phyloP scores from a whole-genome alignment of 2,888 invertebrate species.

The Macrostomum cliftonense region DNA sequence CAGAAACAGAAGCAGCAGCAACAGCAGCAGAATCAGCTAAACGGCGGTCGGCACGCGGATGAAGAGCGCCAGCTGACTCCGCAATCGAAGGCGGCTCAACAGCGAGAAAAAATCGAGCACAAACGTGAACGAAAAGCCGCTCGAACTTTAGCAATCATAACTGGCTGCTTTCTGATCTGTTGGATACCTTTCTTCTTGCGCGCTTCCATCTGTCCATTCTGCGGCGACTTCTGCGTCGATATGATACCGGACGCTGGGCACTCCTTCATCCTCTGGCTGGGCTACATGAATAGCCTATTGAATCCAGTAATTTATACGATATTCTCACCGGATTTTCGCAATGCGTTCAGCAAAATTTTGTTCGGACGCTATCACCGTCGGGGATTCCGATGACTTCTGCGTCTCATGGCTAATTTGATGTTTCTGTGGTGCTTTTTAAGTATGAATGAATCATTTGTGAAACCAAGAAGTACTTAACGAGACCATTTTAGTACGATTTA shows the following conservation, averaged over 20 bases:
- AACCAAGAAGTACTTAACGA: no score
- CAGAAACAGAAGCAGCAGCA: no score
- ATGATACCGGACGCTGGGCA: slow-evolving; percentile 11
- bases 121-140: slow-evolving; percentile 36
- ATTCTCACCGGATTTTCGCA: slow-evolving; percentile 73
- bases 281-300: slow-evolving; percentile 71
- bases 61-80: no score
- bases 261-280: slow-evolving; percentile 49
- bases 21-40: no score
- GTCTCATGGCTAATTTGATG: no score
- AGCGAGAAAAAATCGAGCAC: slow-evolving; percentile 28
- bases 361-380: slow-evolving; percentile 42
- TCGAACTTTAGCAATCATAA: slow-evolving; percentile 46
- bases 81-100: not conserved
- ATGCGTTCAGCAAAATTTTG: slow-evolving; percentile 67
- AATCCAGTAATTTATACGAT: slow-evolving; percentile 84
- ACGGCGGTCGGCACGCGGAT: no score
- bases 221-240: slow-evolving; percentile 40
- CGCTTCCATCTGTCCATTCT: slow-evolving; percentile 64
- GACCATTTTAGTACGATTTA: no score
- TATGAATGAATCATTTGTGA: no score
- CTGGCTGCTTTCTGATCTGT: slow-evolving; percentile 75
- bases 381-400: no score
- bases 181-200: slow-evolving; percentile 85
- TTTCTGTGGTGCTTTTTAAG: no score